A percentile compares a stretch with the other conserved stretches of the same genome.
phyloP scores from a whole-genome alignment of 2,888 invertebrate species.

The Xanthorhoe designata region DNA sequence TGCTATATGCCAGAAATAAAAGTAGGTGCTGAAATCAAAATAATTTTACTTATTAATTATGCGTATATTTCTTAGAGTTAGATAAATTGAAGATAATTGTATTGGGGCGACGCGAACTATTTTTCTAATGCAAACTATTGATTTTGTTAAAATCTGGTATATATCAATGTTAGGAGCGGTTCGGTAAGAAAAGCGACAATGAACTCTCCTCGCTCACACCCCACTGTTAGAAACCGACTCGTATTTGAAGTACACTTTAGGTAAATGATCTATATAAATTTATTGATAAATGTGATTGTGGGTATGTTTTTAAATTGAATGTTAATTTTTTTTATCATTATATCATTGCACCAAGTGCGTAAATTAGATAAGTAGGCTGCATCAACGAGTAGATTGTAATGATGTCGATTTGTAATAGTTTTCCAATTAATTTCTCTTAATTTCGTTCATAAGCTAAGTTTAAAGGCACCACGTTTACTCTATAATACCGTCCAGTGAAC shows the following conservation, averaged over 20 bases:
- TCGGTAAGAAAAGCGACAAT: neutral
- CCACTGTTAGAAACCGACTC: constrained; percentile 20
- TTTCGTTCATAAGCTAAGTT: constrained; percentile 60
- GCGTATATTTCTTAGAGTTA: neutral
- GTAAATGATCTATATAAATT: constrained; percentile 52
- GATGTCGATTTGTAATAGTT: constrained; percentile 53
- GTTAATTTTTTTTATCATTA: constrained; percentile 63
- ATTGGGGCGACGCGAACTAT: constrained; percentile 18
- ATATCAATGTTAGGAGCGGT: constrained; percentile 5
- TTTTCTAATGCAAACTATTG: neutral
- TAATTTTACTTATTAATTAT: neutral
- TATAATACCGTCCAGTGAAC: constrained; percentile 82
- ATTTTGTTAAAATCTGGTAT: constrained; percentile 1
- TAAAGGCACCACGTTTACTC: constrained; percentile 69
- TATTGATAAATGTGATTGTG: constrained; percentile 69
- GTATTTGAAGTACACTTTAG: constrained; percentile 41
- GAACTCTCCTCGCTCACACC: constrained; percentile 20
- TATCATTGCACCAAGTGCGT: constrained; percentile 80
- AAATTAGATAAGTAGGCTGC: constrained; percentile 66
- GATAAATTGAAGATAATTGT: neutral
- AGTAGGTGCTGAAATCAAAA: no score
- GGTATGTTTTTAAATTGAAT: constrained; percentile 70
- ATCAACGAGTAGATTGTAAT: constrained; percentile 70
- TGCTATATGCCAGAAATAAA: no score
- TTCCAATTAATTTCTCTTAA: constrained; percentile 59